A percentile compares a stretch with the other conserved stretches of the same genome.
Conservation (phyloP, 1,140 invertebrate genomes). For the Halesus radiatus region DNA sequence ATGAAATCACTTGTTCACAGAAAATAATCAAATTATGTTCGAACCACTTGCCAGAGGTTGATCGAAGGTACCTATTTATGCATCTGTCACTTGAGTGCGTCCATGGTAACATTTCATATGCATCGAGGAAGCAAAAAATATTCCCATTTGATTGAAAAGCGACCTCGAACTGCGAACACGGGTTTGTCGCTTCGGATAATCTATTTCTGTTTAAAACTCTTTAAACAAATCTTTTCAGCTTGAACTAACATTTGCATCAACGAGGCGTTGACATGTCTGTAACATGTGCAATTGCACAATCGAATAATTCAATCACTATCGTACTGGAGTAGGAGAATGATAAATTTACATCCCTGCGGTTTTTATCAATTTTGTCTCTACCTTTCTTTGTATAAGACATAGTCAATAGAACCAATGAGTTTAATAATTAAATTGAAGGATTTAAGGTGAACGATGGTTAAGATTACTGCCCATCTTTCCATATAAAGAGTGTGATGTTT, state of each 20-base stretch:
- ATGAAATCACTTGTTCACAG: not conserved
- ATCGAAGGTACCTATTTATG: slow-evolving; percentile 41
- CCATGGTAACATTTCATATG: slow-evolving; percentile 40
- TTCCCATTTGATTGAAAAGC: slow-evolving; percentile 42
- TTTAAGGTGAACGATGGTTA: no score
- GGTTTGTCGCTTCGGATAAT: slow-evolving; percentile 26
- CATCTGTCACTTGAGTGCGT: slow-evolving; percentile 49
- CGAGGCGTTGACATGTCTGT: not conserved
- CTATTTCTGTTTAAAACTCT: slow-evolving; percentile 1
- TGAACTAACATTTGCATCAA: slow-evolving; percentile 23
- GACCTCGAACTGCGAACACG: slow-evolving; percentile 45
- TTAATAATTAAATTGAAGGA: no score
- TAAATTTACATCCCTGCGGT: no score
- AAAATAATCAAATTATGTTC: not conserved
- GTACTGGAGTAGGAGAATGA: no score
- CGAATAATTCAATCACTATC: not conserved
- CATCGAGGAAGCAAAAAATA: slow-evolving; percentile 47
- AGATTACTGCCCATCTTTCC: no score
- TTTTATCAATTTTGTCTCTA: no score
- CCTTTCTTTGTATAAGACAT: no score
- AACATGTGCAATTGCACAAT: slow-evolving; percentile 12
- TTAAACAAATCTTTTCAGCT: slow-evolving; percentile 10
- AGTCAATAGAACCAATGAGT: no score
- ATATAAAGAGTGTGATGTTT: no score
- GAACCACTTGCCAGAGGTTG: slow-evolving; percentile 25